Base-by-base conservation (phyloP, 2,797 vertebrate genomes). In the Ctenopoma multispine region DNA sequence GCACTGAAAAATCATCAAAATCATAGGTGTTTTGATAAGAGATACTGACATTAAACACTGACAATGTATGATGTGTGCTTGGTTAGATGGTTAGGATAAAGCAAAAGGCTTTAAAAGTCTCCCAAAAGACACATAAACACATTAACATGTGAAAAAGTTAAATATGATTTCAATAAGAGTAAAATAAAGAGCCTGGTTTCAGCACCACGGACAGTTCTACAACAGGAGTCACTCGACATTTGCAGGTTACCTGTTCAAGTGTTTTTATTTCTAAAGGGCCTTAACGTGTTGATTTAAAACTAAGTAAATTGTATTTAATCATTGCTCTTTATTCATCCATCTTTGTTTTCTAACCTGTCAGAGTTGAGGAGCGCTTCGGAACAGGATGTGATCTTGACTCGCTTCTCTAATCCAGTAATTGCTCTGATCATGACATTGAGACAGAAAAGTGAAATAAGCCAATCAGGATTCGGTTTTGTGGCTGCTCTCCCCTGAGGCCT, bases 131-230 rank as follows among this genome's bases (percentile, higher is more conserved):
- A 3, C 10, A 2, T 7, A n/a, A n/a, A n/a, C n/a, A 36, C 6
- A 5, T 41, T 13, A n/a, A 49, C 13, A 43, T 2, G 0, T 0
- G 1, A 46, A 3, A 1, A 1, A 14, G 18, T 69, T 18, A 48
- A 38, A 61, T 41, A 53, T 61, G 20, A 68, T 61, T 2, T 12
- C 24, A 56, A 59, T 17, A 27, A 64, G 68, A 21, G 64, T 11
- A 18, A 63, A 63, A 71, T 58, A 44, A 62, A 55, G 36, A 38
- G 61, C 34, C 23, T 56, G 15, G 14, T 66, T 93, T 94, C 93
- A 94, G 93, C 81, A 93, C 93, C 93, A 88, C 23, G 93, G 93
- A 93, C 86, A 94, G 93, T 83, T 92, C 92, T 77, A 0, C 49
- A 29, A 23, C 71, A 84, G 47, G 75, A 41, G 61, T 61, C 59